These are phyloP conservation scores for Emmelina monodactyla DNA, from an alignment of 2,888 invertebrate species.

Conservation along the genomic window DNA sequence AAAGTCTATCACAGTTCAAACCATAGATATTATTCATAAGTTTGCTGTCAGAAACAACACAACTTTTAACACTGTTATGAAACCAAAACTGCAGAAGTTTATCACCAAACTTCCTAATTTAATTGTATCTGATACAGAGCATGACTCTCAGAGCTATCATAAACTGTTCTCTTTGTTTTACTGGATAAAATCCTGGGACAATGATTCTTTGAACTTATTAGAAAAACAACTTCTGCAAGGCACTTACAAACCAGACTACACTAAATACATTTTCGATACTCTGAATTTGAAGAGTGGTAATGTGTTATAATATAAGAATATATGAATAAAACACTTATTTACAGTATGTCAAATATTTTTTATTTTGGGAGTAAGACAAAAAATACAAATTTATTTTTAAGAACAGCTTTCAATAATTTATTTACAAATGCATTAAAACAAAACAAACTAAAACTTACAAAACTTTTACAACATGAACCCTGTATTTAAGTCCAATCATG, in stretches of 20 bases:
- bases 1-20: conserved; percentile 49
- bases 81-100: conserved; percentile 43
- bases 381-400: not conserved
- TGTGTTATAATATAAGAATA: conserved; percentile 16
- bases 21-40: conserved; percentile 63
- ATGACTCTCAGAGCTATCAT: conserved; percentile 45
- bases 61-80: conserved; percentile 55
- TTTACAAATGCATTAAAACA: not conserved
- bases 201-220: conserved; percentile 40
- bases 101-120: conserved; percentile 50
- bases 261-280: conserved; percentile 45
- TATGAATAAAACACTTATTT: conserved; percentile 6
- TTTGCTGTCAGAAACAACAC: conserved; percentile 64
- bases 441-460: too few relatives aligned
- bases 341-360: conserved; percentile 1
- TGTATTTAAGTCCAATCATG: too few relatives aligned
- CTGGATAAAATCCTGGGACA: conserved; percentile 56
- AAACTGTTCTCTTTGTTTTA: conserved; percentile 63
- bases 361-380: not conserved
- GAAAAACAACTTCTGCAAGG: conserved; percentile 40
- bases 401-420: not conserved
- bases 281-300: conserved; percentile 36
- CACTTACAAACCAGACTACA: conserved; percentile 36
- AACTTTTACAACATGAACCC: too few relatives aligned
- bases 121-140: conserved; percentile 36